Base-by-base conservation (phyloP, 2,888 invertebrate species). In the Spisula subtruncata region DNA sequence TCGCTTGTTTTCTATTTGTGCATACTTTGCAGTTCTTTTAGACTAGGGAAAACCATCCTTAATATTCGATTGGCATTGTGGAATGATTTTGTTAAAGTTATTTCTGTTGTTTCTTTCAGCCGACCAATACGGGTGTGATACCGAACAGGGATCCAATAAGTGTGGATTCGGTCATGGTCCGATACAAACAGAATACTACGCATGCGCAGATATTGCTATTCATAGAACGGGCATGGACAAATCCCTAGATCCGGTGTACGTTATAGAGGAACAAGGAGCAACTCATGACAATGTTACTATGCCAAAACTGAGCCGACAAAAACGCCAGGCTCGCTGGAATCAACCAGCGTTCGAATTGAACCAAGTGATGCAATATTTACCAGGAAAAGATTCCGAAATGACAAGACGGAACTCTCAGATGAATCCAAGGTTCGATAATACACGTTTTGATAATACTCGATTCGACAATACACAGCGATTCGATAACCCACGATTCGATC, bases 121-220 rank as follows among this genome's bases (percentile, higher is more conserved):
- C 46, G 92, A 92, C 60, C 89, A 91, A 35, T 89, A 86, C n/a
- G 92, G 92, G 1, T 92, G 92, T 54, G 90, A 91, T 2, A 32
- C 46, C 0, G 80, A 83, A 2, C 20, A 20, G 20, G 56, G 41
- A 2, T 35, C 75, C 75, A 41, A n/a, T 16, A 32, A 85, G 0
- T 92, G 92, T 54, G 91, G 91, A 5, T 92, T 91, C 66, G 92
- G 92, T 35, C 66, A 56, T 12, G 91, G 92, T n/a, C 54, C 84
- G 25, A 85, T 89, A 41, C 89, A 91, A 83, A 91, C 89, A 20
- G 91, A 91, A 79, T 92, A 91, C 48, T 92, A 86, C 51, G 90
- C 89, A 10, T 92, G 92, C 79, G 84, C 92, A 0, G 92, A 92
- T 35, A 89, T 92, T 51, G 90, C 92, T 14, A 92, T 92, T 18